Conservation (phyloP, 2,797 vertebrate species). For the Garrulus glandarius region DNA sequence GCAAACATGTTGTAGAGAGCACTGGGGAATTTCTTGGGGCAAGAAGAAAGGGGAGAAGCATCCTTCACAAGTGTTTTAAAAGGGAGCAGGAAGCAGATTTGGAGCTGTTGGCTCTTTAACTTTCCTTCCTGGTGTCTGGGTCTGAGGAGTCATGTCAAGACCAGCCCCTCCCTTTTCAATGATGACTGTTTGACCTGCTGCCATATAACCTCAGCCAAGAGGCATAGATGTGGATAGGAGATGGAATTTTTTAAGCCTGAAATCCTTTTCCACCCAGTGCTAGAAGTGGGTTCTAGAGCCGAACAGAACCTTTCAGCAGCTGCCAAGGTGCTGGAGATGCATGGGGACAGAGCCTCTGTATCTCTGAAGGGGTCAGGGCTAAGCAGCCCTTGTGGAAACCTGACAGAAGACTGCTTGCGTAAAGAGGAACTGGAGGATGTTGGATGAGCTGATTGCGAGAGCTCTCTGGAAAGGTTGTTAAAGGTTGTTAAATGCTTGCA, state of each 20-base stretch:
- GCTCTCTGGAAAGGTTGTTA: background rate
- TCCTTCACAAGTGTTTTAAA: background rate
- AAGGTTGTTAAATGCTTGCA: background rate
- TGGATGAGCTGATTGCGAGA: background rate
- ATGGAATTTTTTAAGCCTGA: background rate
- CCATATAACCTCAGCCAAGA: background rate
- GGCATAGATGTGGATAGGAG: background rate
- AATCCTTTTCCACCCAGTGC: background rate
- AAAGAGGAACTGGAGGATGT: background rate
- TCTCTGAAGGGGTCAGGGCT: background rate
- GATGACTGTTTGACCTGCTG: background rate
- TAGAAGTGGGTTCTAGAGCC: background rate
- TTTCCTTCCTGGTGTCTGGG: background rate
- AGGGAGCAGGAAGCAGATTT: background rate
- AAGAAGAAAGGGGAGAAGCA: background rate
- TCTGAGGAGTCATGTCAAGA: background rate
- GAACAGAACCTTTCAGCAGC: background rate
- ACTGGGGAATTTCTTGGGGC: background rate
- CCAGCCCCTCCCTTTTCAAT: background rate
- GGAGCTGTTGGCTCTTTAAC: background rate
- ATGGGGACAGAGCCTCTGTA: fast-evolving
- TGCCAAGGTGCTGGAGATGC: background rate
- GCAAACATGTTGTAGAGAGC: background rate
- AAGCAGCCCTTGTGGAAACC: fast-evolving
- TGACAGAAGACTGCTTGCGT: background rate